Evolutionary conservation across 64 coral and sea anemone species (phyloP).

Genomic region (Platygyra sinensis): DNA sequence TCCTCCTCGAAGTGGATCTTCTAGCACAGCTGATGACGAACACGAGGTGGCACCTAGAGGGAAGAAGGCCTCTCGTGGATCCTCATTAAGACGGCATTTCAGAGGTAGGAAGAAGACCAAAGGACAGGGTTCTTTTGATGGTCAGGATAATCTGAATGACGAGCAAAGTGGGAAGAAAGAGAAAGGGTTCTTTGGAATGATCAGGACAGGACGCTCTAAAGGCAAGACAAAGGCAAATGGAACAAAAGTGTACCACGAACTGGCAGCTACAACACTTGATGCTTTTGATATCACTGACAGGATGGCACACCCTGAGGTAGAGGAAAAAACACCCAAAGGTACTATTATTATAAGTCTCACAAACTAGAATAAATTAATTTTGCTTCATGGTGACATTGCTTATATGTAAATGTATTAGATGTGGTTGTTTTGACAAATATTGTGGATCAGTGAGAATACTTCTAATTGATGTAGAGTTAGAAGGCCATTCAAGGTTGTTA

Average conservation of each 20-base stretch:
- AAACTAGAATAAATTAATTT: not conserved
- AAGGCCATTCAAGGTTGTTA: too few relatives aligned
- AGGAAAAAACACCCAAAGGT: constrained; percentile 92
- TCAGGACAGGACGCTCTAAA: not conserved
- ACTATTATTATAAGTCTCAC: too few relatives aligned
- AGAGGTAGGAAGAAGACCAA: not conserved
- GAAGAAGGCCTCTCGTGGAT: constrained; percentile 13
- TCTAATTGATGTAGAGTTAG: too few relatives aligned
- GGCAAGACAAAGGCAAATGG: constrained; percentile 27
- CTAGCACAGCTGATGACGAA: constrained; percentile 61
- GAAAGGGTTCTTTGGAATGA: constrained; percentile 23
- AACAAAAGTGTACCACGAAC: constrained; percentile 4
- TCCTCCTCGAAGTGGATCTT: constrained; percentile 48
- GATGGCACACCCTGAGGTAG: constrained; percentile 22
- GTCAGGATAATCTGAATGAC: not conserved
- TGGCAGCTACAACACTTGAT: constrained; percentile 34
- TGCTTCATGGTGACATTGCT: too few relatives aligned
- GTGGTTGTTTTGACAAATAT: too few relatives aligned
- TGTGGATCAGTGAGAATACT: too few relatives aligned
- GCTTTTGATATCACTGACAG: constrained; percentile 26
- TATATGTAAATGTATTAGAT: too few relatives aligned
- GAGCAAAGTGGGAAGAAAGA: constrained; percentile 7
- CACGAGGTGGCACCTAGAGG: not conserved
- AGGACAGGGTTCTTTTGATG: not conserved
- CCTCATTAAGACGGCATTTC: constrained; percentile 10